These are phyloP conservation scores for Micronisus gabar DNA, from an alignment of 2,113 vertebrate genomes.

Conservation along the genomic window DNA sequence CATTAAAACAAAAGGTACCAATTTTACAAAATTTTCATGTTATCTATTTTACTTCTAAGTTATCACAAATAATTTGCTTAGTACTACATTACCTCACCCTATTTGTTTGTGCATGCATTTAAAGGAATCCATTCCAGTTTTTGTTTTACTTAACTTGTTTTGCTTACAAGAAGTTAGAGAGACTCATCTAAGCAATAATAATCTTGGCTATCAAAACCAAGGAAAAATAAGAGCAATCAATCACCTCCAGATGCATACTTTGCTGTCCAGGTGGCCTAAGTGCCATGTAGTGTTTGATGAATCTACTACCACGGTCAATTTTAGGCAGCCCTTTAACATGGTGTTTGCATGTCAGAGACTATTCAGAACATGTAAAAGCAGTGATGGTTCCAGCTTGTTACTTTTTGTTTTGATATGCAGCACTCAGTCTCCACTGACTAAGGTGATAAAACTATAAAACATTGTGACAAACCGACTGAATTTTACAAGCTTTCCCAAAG, in stretches of 20 bases:
- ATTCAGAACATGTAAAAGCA: not conserved
- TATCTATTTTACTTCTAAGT: not conserved
- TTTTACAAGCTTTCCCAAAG: constrained; percentile 55
- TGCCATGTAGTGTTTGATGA: not conserved
- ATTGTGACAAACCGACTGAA: constrained; percentile 41
- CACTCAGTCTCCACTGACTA: not conserved
- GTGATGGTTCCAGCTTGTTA: not conserved
- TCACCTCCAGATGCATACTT: not conserved
- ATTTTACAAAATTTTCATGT: not conserved
- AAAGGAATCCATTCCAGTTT: not conserved
- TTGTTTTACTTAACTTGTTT: not conserved
- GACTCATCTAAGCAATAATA: not conserved
- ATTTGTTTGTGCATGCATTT: not conserved
- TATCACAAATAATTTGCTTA: not conserved
- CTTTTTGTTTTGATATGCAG: not conserved
- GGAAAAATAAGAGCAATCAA: not conserved
- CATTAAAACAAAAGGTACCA: not conserved
- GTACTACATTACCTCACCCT: not conserved
- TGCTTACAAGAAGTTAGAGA: not conserved
- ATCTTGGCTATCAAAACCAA: not conserved
- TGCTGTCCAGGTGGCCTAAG: not conserved
- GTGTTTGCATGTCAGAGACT: not conserved
- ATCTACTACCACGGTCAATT: not conserved
- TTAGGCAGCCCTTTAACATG: not conserved
- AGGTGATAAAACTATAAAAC: constrained; percentile 49